phyloP scores from a whole-genome alignment of 2,888 invertebrate genomes.

The Scrobipalpa costella region DNA sequence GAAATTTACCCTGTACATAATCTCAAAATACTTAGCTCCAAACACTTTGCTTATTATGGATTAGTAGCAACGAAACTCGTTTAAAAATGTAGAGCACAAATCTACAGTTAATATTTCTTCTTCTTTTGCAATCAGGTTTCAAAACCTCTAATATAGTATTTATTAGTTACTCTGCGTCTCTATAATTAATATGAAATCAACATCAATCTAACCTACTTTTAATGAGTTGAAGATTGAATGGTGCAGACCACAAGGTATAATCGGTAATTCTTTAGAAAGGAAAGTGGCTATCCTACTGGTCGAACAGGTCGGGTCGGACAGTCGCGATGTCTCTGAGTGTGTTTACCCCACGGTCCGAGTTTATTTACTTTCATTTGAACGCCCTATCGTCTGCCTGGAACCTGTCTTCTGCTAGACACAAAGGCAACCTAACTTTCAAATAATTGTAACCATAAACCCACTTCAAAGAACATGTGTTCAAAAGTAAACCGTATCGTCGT shows the following conservation, averaged over 20 bases:
- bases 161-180: neutral
- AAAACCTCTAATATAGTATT: neutral
- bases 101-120: no score
- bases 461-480: neutral
- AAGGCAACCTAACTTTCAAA: conserved; percentile 11
- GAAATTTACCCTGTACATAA: no score
- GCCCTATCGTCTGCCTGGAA: conserved; percentile 9
- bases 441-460: neutral
- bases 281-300: conserved; percentile 53
- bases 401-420: neutral
- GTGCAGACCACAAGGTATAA: neutral
- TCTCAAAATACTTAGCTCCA: no score
- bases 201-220: neutral
- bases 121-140: neutral
- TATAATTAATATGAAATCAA: conserved; percentile 8
- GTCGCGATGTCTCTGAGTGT: conserved; percentile 54
- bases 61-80: neutral
- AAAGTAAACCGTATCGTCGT: neutral
- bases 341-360: conserved; percentile 71
- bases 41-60: no score
- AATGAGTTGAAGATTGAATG: neutral
- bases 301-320: conserved; percentile 52
- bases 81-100: neutral
- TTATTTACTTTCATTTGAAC: conserved; percentile 74
- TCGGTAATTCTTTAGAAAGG: conserved; percentile 57